Conservation (phyloP, 2,888 invertebrate genomes). For the Salticus scenicus region DNA sequence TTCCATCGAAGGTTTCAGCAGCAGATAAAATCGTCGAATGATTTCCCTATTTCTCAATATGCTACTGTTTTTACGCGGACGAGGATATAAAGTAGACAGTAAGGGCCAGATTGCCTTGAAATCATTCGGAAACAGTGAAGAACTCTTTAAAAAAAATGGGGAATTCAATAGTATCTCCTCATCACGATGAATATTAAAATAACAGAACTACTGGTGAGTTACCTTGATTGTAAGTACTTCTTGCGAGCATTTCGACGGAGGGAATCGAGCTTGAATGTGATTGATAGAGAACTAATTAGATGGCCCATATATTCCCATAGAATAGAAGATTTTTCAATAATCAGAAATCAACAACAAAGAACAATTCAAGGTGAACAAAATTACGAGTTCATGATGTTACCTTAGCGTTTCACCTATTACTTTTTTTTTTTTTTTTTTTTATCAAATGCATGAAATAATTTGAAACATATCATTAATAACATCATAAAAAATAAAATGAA, state of each 20-base stretch:
- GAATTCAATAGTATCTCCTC: background rate
- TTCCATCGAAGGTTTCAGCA: background rate
- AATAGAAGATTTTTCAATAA: background rate
- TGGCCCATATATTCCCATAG: background rate
- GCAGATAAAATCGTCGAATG: background rate
- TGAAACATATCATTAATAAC: too few species aligned
- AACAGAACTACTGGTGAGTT: background rate
- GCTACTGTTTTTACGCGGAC: background rate
- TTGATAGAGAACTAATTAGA: background rate
- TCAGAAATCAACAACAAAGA: background rate
- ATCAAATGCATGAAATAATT: too few species aligned
- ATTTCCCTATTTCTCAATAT: slow-evolving; percentile 4
- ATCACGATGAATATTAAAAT: background rate
- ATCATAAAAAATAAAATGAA: too few species aligned
- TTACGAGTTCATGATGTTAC: too few species aligned
- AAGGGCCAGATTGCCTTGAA: background rate
- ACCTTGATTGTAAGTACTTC: background rate
- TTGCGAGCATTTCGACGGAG: background rate
- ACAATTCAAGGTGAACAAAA: background rate
- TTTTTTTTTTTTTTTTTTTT: too few species aligned
- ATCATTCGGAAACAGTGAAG: background rate
- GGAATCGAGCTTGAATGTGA: background rate
- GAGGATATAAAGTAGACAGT: background rate
- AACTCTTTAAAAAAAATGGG: background rate
- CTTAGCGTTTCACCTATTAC: too few species aligned